Evolutionary conservation across 2,797 vertebrate species (phyloP).

Genomic region (Onychomys leucogaster): DNA sequence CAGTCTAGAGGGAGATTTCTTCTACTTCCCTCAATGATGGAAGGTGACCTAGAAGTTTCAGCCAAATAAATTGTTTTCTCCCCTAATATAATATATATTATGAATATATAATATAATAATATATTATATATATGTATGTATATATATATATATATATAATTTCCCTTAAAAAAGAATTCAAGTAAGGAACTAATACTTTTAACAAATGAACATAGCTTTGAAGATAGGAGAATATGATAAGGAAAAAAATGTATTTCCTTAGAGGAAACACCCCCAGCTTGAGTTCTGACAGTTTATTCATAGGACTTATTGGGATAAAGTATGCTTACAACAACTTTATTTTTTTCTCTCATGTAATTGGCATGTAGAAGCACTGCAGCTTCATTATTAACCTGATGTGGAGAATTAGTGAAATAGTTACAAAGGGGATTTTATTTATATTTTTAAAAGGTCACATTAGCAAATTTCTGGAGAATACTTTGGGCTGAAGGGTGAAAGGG

Average conservation of each 20-base stretch:
- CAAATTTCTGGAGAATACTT: neutral
- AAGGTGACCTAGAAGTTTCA: neutral
- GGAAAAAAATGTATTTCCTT: neutral
- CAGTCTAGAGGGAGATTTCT: neutral
- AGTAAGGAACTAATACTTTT: neutral
- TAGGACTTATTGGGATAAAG: neutral
- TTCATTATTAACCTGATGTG: neutral
- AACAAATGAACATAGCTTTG: neutral
- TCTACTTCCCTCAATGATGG: no score
- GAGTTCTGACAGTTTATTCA: neutral
- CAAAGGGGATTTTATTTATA: neutral
- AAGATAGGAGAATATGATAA: neutral
- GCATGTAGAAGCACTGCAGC: neutral
- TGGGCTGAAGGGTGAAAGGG: rapidly evolving
- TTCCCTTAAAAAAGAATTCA: neutral
- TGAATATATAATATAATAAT: no score
- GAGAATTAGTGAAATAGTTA: neutral
- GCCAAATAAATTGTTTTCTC: neutral
- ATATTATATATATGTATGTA: no score
- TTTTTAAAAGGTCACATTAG: neutral
- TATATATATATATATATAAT: neutral
- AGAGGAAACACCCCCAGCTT: neutral
- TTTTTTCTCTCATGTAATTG: neutral
- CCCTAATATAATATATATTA: neutral
- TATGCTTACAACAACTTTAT: neutral